A percentile compares a stretch with the other conserved stretches of the same genome.
Evolutionary conservation across 2,888 invertebrate species (phyloP).

Genomic region (Sphaerophoria rueppellii): DNA sequence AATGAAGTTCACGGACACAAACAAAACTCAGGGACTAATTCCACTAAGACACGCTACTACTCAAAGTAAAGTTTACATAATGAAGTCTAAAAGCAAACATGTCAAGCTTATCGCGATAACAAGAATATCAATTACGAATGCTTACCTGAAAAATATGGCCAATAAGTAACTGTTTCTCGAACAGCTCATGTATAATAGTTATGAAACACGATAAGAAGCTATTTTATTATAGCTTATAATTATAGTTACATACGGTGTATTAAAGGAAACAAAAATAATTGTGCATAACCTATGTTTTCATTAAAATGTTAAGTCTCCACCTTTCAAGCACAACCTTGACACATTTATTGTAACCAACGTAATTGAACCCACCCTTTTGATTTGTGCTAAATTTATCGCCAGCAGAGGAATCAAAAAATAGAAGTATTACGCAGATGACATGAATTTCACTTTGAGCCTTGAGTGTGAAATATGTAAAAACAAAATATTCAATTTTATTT

Average conservation of each 20-base stretch:
- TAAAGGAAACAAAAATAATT: background rate
- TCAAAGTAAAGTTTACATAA: no score
- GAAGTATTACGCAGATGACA: no score
- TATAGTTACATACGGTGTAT: background rate
- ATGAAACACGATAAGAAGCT: slow-evolving; percentile 42
- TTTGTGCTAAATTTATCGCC: background rate
- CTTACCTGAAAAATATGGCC: slow-evolving; percentile 48
- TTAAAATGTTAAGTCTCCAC: background rate
- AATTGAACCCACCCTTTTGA: slow-evolving; percentile 1
- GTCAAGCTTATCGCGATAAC: slow-evolving; percentile 43
- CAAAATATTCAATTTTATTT: no score
- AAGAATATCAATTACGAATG: slow-evolving; percentile 63
- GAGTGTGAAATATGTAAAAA: no score
- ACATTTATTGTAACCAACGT: slow-evolving; percentile 1
- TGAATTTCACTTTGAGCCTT: no score
- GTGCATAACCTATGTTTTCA: no score
- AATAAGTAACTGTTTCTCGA: slow-evolving; percentile 46
- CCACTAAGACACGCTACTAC: no score
- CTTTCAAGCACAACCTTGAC: background rate
- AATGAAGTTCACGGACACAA: no score
- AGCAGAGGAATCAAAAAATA: no score
- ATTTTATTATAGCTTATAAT: slow-evolving; percentile 27
- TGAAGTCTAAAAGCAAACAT: background rate
- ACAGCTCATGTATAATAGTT: slow-evolving; percentile 34
- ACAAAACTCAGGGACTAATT: no score